These are phyloP conservation scores for Peromyscus maniculatus DNA, from an alignment of 2,113 vertebrate species.

Conservation along the genomic window DNA sequence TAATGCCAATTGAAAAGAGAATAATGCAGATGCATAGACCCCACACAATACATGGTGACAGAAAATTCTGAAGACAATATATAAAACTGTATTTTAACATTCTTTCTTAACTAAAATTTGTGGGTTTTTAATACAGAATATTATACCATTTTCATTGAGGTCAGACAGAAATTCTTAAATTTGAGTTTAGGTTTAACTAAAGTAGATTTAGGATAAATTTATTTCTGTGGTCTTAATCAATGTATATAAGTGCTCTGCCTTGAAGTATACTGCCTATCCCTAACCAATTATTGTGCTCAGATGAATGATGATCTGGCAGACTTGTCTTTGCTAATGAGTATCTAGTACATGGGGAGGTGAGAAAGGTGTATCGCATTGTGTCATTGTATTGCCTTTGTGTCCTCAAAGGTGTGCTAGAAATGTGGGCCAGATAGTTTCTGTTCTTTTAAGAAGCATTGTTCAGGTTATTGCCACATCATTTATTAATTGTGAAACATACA, in stretches of 20 bases:
- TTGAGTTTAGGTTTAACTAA: background rate
- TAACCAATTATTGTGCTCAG: background rate
- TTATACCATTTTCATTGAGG: background rate
- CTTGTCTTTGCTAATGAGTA: background rate
- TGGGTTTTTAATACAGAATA: background rate
- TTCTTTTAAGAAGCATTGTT: background rate
- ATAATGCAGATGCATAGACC: background rate
- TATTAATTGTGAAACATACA: background rate
- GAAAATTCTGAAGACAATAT: background rate
- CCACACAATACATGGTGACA: background rate
- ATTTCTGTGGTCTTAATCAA: background rate
- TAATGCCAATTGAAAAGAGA: background rate
- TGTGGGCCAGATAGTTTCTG: background rate
- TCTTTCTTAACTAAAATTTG: background rate
- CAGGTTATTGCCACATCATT: background rate
- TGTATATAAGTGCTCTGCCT: background rate
- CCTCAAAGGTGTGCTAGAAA: background rate
- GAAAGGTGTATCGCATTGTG: background rate
- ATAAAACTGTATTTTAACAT: background rate
- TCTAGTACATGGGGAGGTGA: background rate
- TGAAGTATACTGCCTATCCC: background rate
- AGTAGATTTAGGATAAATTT: background rate
- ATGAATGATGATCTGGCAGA: background rate
- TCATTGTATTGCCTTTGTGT: too few relatives aligned
- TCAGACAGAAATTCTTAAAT: background rate